Percentiles rank a stretch among this genome's conserved stretches.
phyloP scores from a whole-genome alignment of 2,113 vertebrate species.

The Orthonyx spaldingii region DNA sequence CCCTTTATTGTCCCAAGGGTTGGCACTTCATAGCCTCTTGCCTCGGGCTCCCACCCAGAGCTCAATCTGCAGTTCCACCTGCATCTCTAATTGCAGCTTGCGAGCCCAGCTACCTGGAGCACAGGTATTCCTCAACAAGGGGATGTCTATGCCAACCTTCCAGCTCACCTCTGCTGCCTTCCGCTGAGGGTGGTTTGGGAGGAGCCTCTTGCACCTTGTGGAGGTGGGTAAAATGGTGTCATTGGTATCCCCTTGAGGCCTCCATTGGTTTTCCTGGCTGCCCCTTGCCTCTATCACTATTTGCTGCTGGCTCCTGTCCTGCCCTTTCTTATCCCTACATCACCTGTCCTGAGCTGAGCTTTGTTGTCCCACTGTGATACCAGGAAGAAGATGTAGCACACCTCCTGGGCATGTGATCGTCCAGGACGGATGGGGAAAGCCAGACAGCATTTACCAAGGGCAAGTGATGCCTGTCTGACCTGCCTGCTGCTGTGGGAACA shows the following conservation, averaged over 20 bases:
- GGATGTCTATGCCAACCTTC: fast-evolving
- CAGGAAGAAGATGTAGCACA: not conserved
- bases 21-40: not conserved
- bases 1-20: not conserved
- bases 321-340: not conserved
- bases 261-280: not conserved
- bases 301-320: not conserved
- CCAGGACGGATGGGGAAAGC: not conserved
- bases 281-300: not conserved
- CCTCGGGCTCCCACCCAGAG: not conserved
- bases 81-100: not conserved
- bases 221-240: not conserved
- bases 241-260: not conserved
- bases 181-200: not conserved
- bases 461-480: not conserved
- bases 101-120: not conserved
- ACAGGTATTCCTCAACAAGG: not conserved
- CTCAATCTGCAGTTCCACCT: not conserved
- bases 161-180: not conserved
- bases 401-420: not conserved
- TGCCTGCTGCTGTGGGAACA: not conserved
- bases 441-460: not conserved
- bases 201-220: not conserved
- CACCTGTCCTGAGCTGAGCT: not conserved
- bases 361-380: not conserved